Evolutionary conservation across 1,140 invertebrate species (phyloP).

Genomic region (Atta colombica): DNA sequence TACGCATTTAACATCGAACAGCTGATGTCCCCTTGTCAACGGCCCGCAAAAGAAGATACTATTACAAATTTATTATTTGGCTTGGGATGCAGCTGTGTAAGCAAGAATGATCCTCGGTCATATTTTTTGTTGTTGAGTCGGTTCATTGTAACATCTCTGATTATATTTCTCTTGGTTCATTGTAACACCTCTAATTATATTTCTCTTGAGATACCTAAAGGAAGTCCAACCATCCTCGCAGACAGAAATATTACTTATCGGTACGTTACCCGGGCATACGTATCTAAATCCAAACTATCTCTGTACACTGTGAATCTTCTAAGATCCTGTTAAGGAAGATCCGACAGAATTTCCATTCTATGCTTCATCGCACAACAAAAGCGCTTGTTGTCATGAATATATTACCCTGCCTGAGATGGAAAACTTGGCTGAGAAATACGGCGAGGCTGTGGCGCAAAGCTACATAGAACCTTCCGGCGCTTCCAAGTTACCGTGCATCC

Average conservation of each 20-base stretch:
- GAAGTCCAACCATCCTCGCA: background rate
- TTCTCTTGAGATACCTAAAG: background rate
- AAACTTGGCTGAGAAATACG: conserved; percentile 20
- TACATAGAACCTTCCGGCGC: conserved; percentile 35
- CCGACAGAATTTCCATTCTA: conserved; percentile 53
- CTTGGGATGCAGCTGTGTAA: conserved; percentile 34
- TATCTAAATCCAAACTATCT: conserved; percentile 2
- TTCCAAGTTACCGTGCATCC: conserved; percentile 58
- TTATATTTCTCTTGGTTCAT: conserved; percentile 6
- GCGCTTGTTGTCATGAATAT: conserved; percentile 60
- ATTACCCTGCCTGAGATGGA: conserved; percentile 53
- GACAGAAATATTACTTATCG: conserved; percentile 33
- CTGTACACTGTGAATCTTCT: conserved; percentile 2
- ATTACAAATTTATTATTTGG: conserved; percentile 61
- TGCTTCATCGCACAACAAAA: conserved; percentile 57
- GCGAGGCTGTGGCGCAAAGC: conserved; percentile 10
- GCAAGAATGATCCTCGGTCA: conserved; percentile 12
- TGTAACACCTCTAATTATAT: conserved; percentile 9
- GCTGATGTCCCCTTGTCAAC: conserved; percentile 78
- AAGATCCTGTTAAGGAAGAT: conserved; percentile 60
- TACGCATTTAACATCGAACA: conserved; percentile 78
- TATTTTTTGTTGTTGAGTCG: conserved; percentile 20
- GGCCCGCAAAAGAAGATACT: conserved; percentile 51
- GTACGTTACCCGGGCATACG: background rate
- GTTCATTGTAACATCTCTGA: background rate